These are phyloP conservation scores for Drosophila peninsularis DNA, from an alignment of 2,888 invertebrate genomes.

Conservation along the genomic window DNA sequence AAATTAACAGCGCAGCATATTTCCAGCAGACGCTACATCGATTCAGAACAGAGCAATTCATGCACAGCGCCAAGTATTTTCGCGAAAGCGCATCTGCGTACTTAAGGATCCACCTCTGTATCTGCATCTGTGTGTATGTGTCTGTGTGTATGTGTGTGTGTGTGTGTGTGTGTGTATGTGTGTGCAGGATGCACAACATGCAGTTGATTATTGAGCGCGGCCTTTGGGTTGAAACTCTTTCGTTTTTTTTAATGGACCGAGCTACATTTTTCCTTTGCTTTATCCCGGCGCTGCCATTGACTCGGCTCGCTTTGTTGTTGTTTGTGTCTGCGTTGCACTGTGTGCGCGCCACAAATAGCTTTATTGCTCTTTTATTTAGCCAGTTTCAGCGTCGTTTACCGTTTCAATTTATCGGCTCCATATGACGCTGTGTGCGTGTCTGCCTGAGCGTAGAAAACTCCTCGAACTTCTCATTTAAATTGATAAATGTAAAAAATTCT, in stretches of 20 bases:
- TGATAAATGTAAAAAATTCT: constrained; percentile 9
- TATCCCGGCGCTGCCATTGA: constrained; percentile 16
- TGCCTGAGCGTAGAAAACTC: constrained; percentile 8
- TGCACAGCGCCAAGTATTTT: constrained; percentile 7
- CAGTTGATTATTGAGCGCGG: constrained; percentile 67
- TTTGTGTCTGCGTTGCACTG: constrained; percentile 40
- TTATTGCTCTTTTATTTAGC: constrained; percentile 72
- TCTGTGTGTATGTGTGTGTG: neutral
- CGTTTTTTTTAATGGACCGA: constrained; percentile 43
- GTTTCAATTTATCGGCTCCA: constrained; percentile 59
- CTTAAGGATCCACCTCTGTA: neutral
- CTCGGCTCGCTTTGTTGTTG: constrained; percentile 31
- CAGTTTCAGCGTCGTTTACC: constrained; percentile 59
- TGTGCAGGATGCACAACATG: constrained; percentile 18
- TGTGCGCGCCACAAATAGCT: constrained; percentile 58
- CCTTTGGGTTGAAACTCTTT: constrained; percentile 25
- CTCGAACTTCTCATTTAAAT: constrained; percentile 9
- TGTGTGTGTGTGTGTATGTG: neutral
- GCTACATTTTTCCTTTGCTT: constrained; percentile 49
- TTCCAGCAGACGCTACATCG: constrained; percentile 22
- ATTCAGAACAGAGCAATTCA: constrained; percentile 15
- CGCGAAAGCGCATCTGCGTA: constrained; percentile 6
- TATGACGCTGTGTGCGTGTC: constrained; percentile 5
- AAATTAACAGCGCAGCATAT: constrained; percentile 61
- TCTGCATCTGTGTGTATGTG: neutral